A percentile compares a stretch with the other conserved stretches of the same genome.
phyloP scores from a whole-genome alignment of 2,888 invertebrate genomes.

The Arge pagana region DNA sequence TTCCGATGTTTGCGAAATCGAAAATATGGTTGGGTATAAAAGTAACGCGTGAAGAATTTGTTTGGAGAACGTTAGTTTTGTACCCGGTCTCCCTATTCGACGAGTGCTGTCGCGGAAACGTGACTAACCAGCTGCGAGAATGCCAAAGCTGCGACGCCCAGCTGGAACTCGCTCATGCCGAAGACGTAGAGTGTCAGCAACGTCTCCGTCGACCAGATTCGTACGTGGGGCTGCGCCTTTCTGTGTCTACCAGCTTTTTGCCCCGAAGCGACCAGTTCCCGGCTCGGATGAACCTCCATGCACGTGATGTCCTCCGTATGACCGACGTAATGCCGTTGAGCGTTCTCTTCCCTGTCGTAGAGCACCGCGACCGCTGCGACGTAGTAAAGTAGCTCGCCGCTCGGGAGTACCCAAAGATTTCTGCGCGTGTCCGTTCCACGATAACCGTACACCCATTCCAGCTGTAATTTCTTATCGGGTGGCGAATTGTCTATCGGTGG shows the following conservation, averaged over 20 bases:
- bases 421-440: constrained; percentile 87
- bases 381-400: constrained; percentile 90
- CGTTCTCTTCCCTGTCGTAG: constrained; percentile 83
- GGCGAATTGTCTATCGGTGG: constrained; percentile 83
- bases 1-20: no score
- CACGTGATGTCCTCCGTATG: constrained; percentile 93
- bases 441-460: constrained; percentile 98
- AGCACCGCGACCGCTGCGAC: constrained; percentile 92
- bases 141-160: constrained; percentile 85
- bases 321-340: constrained; percentile 87
- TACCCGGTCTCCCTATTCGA: background rate
- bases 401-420: constrained; percentile 91
- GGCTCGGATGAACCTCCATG: constrained; percentile 79
- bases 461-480: constrained; percentile 83
- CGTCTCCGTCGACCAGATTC: constrained; percentile 91
- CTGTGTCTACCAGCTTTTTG: constrained; percentile 83
- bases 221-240: constrained; percentile 85
- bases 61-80: background rate
- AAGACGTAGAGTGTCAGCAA: constrained; percentile 87
- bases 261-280: constrained; percentile 87
- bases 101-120: background rate
- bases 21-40: no score
- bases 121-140: constrained; percentile 81
- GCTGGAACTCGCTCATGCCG: constrained; percentile 88
- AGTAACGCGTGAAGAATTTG: background rate